These are phyloP conservation scores for Micronycteris hirsuta DNA, from an alignment of 2,113 vertebrate genomes.

Conservation along the genomic window DNA sequence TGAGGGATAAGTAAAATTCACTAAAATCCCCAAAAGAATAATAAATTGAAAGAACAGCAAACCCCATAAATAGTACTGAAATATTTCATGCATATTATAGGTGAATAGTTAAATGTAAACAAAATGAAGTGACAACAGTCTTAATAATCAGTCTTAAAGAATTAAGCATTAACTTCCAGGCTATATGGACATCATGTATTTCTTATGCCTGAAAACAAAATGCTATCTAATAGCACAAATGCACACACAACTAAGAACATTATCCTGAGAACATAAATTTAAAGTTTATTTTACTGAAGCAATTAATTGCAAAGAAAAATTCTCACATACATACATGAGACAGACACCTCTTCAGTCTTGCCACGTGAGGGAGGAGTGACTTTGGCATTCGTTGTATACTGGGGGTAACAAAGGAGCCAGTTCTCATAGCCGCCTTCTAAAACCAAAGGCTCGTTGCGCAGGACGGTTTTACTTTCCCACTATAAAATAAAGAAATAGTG, in stretches of 20 bases:
- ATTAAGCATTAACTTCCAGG: neutral
- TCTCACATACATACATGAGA: constrained; percentile 88
- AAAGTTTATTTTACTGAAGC: constrained; percentile 1
- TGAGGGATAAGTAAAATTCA: constrained; percentile 96
- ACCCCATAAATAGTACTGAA: neutral
- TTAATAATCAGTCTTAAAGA: neutral
- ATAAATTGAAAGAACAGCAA: constrained; percentile 73
- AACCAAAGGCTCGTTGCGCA: constrained; percentile 92
- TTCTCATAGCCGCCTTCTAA: constrained; percentile 97
- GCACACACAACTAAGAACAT: neutral
- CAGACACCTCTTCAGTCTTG: constrained; percentile 82
- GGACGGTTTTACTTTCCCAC: constrained; percentile 96
- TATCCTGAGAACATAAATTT: neutral
- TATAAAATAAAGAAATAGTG: constrained; percentile 71
- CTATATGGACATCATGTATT: neutral
- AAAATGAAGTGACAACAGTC: neutral
- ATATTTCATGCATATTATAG: neutral
- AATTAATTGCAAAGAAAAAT: constrained; percentile 50
- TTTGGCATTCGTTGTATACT: constrained; percentile 94
- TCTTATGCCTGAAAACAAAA: constrained; percentile 16
- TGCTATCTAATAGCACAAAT: constrained; percentile 39
- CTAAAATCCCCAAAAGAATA: constrained; percentile 77
- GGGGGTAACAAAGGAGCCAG: constrained; percentile 97
- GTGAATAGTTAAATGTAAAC: neutral
- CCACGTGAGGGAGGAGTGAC: constrained; percentile 87